A percentile compares a stretch with the other conserved stretches of the same genome.
Evolutionary conservation across 2,797 vertebrate genomes (phyloP).

Genomic region (Sebastes trivittatus): DNA sequence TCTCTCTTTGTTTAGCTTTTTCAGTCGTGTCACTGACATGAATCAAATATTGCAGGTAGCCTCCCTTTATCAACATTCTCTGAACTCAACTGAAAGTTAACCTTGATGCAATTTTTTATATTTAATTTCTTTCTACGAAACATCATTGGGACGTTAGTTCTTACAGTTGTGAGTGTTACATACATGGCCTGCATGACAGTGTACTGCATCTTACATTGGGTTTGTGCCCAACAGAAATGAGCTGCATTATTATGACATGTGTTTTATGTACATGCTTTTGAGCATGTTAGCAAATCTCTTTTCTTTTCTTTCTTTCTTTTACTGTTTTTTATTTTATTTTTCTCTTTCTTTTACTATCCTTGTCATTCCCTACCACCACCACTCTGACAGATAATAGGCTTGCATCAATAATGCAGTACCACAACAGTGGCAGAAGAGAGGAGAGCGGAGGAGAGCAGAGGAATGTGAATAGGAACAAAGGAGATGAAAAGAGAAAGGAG

Average conservation of each 20-base stretch:
- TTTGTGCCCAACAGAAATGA: neutral
- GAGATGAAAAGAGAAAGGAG: slow-evolving; percentile 17
- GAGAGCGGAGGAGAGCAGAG: slow-evolving; percentile 7
- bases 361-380: slow-evolving; percentile 8
- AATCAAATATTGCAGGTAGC: neutral
- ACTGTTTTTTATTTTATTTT: neutral
- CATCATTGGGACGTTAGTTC: neutral
- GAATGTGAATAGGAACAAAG: slow-evolving; percentile 39
- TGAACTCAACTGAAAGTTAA: neutral
- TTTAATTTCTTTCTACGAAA: neutral
- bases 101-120: neutral
- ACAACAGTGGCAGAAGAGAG: slow-evolving; percentile 29
- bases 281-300: neutral
- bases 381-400: slow-evolving; percentile 35
- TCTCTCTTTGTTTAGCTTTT: slow-evolving; percentile 13
- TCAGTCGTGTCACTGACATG: neutral
- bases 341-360: neutral
- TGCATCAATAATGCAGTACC: slow-evolving; percentile 47
- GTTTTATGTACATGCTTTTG: neutral
- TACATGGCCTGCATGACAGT: neutral
- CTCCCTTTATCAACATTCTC: neutral
- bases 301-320: slow-evolving; percentile 1
- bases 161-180: neutral
- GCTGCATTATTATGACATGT: neutral
- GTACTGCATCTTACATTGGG: neutral